Base-by-base conservation (phyloP, 2,888 invertebrate genomes). In the Tridacna crocea region DNA sequence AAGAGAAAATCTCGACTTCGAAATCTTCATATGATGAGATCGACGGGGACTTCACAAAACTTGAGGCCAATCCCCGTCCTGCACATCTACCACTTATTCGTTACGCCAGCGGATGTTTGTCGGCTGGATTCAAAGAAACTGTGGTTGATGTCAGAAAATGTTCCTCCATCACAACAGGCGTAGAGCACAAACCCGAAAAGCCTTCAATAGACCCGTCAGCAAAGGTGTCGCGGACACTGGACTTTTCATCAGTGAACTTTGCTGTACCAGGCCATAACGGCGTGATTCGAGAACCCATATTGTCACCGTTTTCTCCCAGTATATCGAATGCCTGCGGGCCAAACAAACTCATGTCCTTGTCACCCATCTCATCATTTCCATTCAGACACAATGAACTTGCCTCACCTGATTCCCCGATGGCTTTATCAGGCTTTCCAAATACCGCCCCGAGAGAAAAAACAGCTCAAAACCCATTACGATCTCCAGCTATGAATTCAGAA, bases 301-400 rank as follows among this genome's bases (percentile, higher is more conserved):
- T 60, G 12, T 76, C 79, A 24, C 60, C 72, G 3, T 66, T 6
- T 27, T 51, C 65, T 4, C 47, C 72, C 3, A n/a, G 61, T 12
- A 48, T 60, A 13, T 65, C 77, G 17, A 76, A 68, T 22, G 68
- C 48, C 60, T 86, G 81, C 58, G 60, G 75, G 8, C 68, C 77
- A 47, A 27, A 60, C 26, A 58, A 70, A 4, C 46, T 80, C 13
- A 72, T 86, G 60, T 83, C 84, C 8, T 73, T 85, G 24, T 88
- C 88, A 60, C 88, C 88, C n/a, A 75, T 88, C 51, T 55, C 85
- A 24, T 83, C 81, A 3, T 85, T 80, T 26, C 83, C 85, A 19
- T 88, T 88, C 72, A 75, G 88, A 27, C 85, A 87, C 15, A 81
- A 82, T 61, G 88, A 88, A 65, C 76, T 88, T 15, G 87, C 87